These are phyloP conservation scores for Zaprionus lachaisei DNA, from an alignment of 1,140 invertebrate species.

Conservation along the genomic window DNA sequence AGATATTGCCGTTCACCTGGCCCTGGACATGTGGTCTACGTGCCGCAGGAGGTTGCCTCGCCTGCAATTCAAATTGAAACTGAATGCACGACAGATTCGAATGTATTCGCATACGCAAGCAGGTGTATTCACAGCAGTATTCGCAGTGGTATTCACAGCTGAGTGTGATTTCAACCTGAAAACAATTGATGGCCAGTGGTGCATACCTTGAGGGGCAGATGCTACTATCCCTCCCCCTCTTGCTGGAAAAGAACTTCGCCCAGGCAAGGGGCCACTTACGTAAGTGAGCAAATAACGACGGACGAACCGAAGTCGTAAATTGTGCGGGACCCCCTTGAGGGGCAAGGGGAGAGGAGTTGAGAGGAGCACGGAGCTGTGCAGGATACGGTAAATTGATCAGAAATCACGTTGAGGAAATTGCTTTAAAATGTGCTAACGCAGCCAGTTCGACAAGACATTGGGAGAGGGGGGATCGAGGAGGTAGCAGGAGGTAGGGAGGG, in stretches of 20 bases:
- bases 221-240: neutral
- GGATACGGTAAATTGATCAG: conserved; percentile 59
- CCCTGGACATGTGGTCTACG: conserved; percentile 33
- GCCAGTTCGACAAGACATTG: conserved; percentile 16
- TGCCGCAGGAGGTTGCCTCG: conserved; percentile 22
- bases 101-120: conserved; percentile 4
- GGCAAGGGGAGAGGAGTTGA: neutral
- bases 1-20: conserved; percentile 16
- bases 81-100: conserved; percentile 12
- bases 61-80: conserved; percentile 53
- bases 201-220: conserved; percentile 17
- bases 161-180: conserved; percentile 31
- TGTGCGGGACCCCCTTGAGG: neutral
- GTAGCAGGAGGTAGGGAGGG: neutral
- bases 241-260: conserved; percentile 33
- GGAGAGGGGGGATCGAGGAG: neutral
- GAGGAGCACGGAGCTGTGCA: neutral
- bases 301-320: conserved; percentile 41
- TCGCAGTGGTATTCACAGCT: conserved; percentile 13
- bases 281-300: conserved; percentile 40
- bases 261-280: conserved; percentile 38
- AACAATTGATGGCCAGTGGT: conserved; percentile 44
- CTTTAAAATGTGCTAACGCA: conserved; percentile 60
- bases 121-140: neutral
- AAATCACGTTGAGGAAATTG: conserved; percentile 62